phyloP scores from a whole-genome alignment of 1,140 invertebrate genomes.

The Megalopta genalis region DNA sequence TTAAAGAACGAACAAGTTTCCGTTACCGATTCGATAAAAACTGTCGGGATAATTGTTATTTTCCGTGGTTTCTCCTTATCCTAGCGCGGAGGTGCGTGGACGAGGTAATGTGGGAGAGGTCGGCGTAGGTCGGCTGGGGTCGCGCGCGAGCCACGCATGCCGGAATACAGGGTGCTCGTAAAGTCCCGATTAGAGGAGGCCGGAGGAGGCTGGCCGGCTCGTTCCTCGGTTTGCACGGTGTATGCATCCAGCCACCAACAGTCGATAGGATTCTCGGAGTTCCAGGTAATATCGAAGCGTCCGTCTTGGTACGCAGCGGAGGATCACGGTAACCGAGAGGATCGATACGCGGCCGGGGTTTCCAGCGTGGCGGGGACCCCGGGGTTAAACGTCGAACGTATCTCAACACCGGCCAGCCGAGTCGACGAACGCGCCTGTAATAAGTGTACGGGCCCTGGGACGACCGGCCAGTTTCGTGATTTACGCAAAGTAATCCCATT shows the following conservation, averaged over 20 bases:
- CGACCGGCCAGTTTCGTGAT: constrained; percentile 59
- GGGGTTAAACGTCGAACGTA: constrained; percentile 70
- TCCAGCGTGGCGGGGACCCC: constrained; percentile 51
- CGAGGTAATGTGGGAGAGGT: constrained; percentile 74
- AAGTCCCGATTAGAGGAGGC: constrained; percentile 66
- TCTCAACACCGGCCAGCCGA: constrained; percentile 52
- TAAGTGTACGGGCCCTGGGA: constrained; percentile 45
- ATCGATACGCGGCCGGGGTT: constrained; percentile 46
- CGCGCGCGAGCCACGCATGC: constrained; percentile 68
- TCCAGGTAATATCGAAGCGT: constrained; percentile 63
- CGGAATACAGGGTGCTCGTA: constrained; percentile 72
- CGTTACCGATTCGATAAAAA: too few species aligned
- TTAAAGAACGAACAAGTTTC: too few species aligned
- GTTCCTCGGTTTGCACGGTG: background rate
- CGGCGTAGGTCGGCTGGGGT: constrained; percentile 66
- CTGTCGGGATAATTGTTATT: too few species aligned
- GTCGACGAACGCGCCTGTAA: constrained; percentile 54
- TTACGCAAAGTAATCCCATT: constrained; percentile 72
- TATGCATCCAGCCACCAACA: constrained; percentile 4
- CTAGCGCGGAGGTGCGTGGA: constrained; percentile 58
- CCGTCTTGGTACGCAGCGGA: background rate
- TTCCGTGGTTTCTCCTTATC: background rate
- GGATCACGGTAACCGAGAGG: constrained; percentile 13
- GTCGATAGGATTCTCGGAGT: constrained; percentile 60
- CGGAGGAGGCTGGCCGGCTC: constrained; percentile 25